These are phyloP conservation scores for Andrena marginata DNA, from an alignment of 2,888 invertebrate species.

Conservation along the genomic window DNA sequence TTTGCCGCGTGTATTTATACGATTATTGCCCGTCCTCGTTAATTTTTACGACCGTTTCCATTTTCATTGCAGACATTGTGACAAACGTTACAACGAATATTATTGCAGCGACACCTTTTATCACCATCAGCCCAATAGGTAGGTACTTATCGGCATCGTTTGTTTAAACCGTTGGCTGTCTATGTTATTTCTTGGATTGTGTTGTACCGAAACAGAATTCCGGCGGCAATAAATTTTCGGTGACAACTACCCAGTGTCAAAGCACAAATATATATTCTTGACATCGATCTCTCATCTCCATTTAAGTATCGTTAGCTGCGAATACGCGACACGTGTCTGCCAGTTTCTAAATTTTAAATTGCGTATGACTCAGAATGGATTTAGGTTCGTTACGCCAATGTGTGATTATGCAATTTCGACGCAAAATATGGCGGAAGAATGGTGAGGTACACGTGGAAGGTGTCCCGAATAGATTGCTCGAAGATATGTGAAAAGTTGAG, in stretches of 20 bases:
- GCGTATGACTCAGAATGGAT: too few species aligned
- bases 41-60: neutral
- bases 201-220: neutral
- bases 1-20: neutral
- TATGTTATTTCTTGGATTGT: neutral
- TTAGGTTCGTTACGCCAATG: too few species aligned
- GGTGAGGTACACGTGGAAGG: neutral
- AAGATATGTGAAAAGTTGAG: neutral
- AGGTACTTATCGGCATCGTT: neutral
- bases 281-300: neutral
- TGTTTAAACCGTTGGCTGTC: neutral
- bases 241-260: neutral
- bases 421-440: neutral
- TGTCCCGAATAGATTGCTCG: neutral
- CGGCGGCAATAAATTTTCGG: neutral
- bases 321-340: neutral
- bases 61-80: neutral
- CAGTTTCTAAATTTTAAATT: neutral
- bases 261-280: neutral
- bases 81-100: neutral
- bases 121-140: neutral
- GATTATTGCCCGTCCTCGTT: neutral
- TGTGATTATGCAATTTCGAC: neutral
- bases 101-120: neutral
- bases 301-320: neutral